Percentiles rank a stretch among this genome's conserved stretches.
phyloP scores from a whole-genome alignment of 2,113 vertebrate genomes.

The Rattus norvegicus region GRCr8 NC_086019.1:160606001-160606500 shows the following conservation, averaged over 20 bases:
- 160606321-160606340: background rate
- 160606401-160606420: background rate
- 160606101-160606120: background rate
- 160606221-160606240: too few species aligned
- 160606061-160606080: background rate
- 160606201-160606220: background rate
- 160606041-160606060: background rate
- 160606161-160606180: background rate
- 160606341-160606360: background rate
- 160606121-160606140: background rate
- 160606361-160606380: background rate
- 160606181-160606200: too few species aligned
- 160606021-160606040: background rate
- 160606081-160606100: background rate
- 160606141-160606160: background rate
- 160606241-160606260: background rate
- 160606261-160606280: slow-evolving; percentile 17
- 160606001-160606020: background rate
- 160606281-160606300: background rate
- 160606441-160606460: background rate
- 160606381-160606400: background rate
- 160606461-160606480: background rate
- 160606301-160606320: background rate
- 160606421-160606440: background rate
- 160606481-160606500: background rate